These are phyloP conservation scores for Agriotes lineatus DNA, from an alignment of 2,888 invertebrate genomes.

Conservation along the genomic window DNA sequence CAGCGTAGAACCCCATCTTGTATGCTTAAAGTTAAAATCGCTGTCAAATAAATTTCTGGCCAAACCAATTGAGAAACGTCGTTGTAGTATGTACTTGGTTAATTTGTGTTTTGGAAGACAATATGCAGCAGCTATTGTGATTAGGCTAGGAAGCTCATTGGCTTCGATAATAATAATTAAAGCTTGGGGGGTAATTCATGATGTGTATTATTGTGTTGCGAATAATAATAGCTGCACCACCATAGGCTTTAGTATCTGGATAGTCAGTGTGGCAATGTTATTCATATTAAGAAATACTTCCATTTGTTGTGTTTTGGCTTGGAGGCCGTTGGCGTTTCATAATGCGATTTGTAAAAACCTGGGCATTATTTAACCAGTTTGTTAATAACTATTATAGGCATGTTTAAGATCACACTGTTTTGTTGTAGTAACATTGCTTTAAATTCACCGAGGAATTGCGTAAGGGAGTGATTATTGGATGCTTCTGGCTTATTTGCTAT, in stretches of 20 bases:
- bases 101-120: not conserved
- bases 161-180: not conserved
- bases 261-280: conserved; percentile 26
- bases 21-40: not conserved
- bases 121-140: not conserved
- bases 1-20: not conserved
- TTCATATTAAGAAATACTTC: not conserved
- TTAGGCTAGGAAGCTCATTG: not conserved
- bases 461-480: not conserved
- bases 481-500: not conserved
- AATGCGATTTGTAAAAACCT: too few species aligned
- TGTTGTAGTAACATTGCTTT: conserved; percentile 3
- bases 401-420: not conserved
- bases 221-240: not conserved
- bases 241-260: conserved; percentile 33
- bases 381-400: not conserved
- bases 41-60: not conserved
- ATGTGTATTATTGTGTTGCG: not conserved
- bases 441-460: not conserved
- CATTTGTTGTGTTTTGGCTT: not conserved
- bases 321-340: not conserved
- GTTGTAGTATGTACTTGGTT: not conserved
- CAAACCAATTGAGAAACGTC: not conserved
- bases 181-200: not conserved
- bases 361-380: not conserved